These are phyloP conservation scores for Anneissia japonica DNA, from an alignment of 35 echinoderm and acorn worm genomes.

Conservation along the genomic window DNA sequence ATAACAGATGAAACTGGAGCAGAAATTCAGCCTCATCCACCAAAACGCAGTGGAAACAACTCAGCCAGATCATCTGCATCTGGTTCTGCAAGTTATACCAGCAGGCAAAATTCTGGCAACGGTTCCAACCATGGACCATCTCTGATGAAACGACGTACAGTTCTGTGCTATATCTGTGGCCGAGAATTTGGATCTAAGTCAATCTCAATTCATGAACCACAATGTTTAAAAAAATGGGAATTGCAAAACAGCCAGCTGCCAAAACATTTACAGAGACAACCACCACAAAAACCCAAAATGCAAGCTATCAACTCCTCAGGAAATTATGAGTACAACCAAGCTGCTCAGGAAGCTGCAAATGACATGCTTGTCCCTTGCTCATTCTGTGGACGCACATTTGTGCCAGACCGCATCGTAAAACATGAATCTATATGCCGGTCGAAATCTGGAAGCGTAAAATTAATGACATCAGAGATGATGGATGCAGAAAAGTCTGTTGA, in stretches of 20 bases:
- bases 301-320: background rate
- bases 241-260: constrained; percentile 71
- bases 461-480: background rate
- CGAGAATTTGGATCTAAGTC: constrained; percentile 93
- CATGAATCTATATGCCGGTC: constrained; percentile 47
- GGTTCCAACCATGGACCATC: background rate
- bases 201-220: constrained; percentile 92
- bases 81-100: background rate
- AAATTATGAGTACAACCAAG: constrained; percentile 41
- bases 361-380: constrained; percentile 24
- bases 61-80: background rate
- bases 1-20: constrained; percentile 11
- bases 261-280: constrained; percentile 53
- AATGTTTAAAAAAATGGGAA: constrained; percentile 92
- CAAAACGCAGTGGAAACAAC: background rate
- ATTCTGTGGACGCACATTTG: constrained; percentile 54
- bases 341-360: constrained; percentile 33
- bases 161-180: constrained; percentile 93
- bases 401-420: constrained; percentile 31
- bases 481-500: background rate
- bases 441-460: constrained; percentile 14
- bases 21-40: background rate
- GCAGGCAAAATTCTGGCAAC: background rate
- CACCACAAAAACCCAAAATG: constrained; percentile 70
- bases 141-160: constrained; percentile 38